Percentiles rank a stretch among this genome's conserved stretches.
These are phyloP conservation scores for Phocoena sinus DNA, from an alignment of 2,113 vertebrate genomes.

Conservation along the genomic window DNA sequence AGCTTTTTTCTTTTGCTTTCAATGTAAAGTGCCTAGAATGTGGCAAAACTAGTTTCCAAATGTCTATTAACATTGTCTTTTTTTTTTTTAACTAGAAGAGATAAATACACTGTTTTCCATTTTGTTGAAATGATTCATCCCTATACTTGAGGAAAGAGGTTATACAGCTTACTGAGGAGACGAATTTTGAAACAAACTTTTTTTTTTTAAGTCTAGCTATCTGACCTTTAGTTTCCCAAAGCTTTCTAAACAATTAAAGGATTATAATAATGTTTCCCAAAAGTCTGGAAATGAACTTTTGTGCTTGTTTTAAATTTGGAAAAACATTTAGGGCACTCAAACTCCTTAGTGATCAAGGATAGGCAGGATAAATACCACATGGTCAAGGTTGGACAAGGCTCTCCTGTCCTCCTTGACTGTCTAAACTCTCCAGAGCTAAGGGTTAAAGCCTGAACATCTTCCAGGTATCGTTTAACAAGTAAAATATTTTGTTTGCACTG, in stretches of 20 bases:
- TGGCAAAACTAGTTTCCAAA: background rate
- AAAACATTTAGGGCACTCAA: background rate
- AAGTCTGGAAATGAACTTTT: background rate
- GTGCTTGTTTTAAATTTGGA: background rate
- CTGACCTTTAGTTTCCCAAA: background rate
- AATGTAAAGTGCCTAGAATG: background rate
- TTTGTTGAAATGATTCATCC: constrained; percentile 3
- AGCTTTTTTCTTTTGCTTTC: background rate
- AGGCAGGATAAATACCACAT: background rate
- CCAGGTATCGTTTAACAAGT: background rate
- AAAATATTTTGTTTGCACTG: background rate
- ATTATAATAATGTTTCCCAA: background rate
- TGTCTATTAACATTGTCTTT: background rate
- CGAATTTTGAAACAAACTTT: background rate
- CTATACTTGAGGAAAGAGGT: background rate
- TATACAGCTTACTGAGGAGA: background rate
- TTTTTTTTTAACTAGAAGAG: background rate
- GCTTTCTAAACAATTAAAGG: background rate
- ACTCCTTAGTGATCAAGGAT: background rate
- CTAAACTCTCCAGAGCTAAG: background rate
- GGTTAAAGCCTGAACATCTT: background rate
- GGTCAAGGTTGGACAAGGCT: background rate
- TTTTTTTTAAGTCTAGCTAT: background rate
- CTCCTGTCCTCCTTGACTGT: background rate
- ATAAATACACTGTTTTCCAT: background rate